Evolutionary conservation across 1,140 invertebrate species (phyloP).

Genomic region (Theocolax elegans): DNA sequence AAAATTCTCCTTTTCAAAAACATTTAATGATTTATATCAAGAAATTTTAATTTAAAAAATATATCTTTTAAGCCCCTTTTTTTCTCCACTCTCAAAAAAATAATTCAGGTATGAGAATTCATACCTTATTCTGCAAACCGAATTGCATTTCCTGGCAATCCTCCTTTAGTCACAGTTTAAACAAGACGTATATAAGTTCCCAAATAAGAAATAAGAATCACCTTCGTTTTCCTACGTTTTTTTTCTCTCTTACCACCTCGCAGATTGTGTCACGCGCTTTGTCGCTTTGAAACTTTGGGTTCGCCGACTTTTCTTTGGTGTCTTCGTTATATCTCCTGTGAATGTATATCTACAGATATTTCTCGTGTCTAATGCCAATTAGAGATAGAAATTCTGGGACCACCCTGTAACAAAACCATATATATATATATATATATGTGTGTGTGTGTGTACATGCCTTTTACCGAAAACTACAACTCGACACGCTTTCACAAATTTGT

Average conservation of each 20-base stretch:
- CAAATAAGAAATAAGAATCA: background rate
- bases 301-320: background rate
- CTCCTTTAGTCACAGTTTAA: constrained; percentile 43
- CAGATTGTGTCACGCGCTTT: constrained; percentile 24
- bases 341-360: background rate
- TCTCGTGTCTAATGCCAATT: constrained; percentile 1
- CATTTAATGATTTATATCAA: no score
- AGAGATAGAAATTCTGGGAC: constrained; percentile 3
- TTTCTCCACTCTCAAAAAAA: no score
- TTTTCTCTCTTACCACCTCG: background rate
- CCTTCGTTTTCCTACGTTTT: background rate
- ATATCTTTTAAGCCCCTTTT: no score
- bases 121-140: no score
- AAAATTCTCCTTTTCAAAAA: no score
- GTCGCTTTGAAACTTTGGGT: constrained; percentile 18
- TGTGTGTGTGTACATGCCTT: no score
- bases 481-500: constrained; percentile 31
- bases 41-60: no score
- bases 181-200: no score
- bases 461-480: background rate
- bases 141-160: no score
- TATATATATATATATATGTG: no score
- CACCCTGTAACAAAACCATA: no score
- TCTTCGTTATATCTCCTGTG: constrained; percentile 42
- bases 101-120: no score